A percentile compares a stretch with the other conserved stretches of the same genome.
phyloP scores from a whole-genome alignment of 2,113 vertebrate genomes.

The Ceyx melanurus region DNA sequence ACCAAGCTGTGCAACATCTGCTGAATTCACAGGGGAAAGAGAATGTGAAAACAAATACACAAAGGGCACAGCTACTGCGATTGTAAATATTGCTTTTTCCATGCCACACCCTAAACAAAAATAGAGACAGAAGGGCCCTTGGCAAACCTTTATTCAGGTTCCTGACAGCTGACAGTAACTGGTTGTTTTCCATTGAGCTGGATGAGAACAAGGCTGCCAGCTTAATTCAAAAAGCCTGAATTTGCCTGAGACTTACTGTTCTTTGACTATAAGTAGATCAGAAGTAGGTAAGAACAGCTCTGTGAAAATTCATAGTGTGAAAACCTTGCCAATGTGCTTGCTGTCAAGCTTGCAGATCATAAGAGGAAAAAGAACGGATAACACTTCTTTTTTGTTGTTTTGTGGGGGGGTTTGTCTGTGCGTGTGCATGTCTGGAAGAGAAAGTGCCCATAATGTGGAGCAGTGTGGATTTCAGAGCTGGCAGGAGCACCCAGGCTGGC shows the following conservation, averaged over 20 bases:
- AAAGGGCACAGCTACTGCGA: conserved; percentile 52
- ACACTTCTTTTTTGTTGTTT: background rate
- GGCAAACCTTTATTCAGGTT: conserved; percentile 45
- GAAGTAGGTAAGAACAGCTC: background rate
- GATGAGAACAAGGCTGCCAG: background rate
- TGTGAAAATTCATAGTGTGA: background rate
- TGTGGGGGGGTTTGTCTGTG: background rate
- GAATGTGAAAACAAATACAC: conserved; percentile 43
- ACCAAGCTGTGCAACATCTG: conserved; percentile 15
- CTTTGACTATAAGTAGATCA: background rate
- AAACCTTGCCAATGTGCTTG: fast-evolving
- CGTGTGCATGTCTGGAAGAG: background rate
- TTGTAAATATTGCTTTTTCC: conserved; percentile 77
- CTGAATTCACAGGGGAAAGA: conserved; percentile 33
- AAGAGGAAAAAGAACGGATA: background rate
- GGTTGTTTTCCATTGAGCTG: background rate
- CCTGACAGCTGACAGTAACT: conserved; percentile 25
- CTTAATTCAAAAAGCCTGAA: background rate
- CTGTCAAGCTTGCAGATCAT: background rate
- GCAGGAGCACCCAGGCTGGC: background rate
- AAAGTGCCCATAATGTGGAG: background rate
- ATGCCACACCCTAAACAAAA: conserved; percentile 68
- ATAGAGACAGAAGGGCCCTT: conserved; percentile 50
- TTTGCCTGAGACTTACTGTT: background rate
- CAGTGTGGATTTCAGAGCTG: background rate